Evolutionary conservation across 1,140 invertebrate species (phyloP).

Genomic region (Macrobrachium nipponense): DNA sequence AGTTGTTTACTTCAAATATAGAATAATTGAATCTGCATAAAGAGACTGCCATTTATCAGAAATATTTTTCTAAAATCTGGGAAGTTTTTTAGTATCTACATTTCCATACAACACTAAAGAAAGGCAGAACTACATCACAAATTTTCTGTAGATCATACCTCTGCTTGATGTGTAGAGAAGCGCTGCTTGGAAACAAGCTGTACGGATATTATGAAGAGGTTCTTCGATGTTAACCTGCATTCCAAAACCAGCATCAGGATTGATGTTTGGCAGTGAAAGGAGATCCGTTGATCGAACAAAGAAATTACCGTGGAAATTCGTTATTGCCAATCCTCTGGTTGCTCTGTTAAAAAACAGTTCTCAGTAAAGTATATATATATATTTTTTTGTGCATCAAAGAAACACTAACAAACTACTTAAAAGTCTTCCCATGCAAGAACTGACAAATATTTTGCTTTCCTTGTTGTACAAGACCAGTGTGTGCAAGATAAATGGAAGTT

Average conservation of each 20-base stretch:
- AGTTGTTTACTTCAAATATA: too few species aligned
- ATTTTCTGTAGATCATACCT: conserved; percentile 74
- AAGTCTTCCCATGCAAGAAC: too few species aligned
- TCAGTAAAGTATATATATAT: background rate
- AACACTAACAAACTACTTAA: background rate
- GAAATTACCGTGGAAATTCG: conserved; percentile 99
- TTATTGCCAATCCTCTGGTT: conserved; percentile 86
- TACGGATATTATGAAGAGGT: conserved; percentile 85
- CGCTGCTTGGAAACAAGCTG: conserved; percentile 97
- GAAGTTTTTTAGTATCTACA: too few species aligned
- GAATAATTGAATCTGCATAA: too few species aligned
- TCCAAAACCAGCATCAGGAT: conserved; percentile 97
- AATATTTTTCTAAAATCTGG: too few species aligned
- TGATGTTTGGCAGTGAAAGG: conserved; percentile 95
- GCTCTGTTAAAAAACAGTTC: conserved; percentile 40
- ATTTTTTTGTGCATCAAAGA: background rate
- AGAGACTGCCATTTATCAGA: too few species aligned
- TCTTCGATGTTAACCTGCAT: conserved; percentile 98
- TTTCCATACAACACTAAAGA: too few species aligned
- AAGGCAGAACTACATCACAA: background rate
- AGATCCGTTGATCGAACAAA: conserved; percentile 98
- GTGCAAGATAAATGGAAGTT: too few species aligned
- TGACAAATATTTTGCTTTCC: too few species aligned
- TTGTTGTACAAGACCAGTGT: too few species aligned
- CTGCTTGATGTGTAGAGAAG: conserved; percentile 97